Evolutionary conservation across 1,140 invertebrate genomes (phyloP).

Genomic region (Gyrodactylus salaris): DNA sequence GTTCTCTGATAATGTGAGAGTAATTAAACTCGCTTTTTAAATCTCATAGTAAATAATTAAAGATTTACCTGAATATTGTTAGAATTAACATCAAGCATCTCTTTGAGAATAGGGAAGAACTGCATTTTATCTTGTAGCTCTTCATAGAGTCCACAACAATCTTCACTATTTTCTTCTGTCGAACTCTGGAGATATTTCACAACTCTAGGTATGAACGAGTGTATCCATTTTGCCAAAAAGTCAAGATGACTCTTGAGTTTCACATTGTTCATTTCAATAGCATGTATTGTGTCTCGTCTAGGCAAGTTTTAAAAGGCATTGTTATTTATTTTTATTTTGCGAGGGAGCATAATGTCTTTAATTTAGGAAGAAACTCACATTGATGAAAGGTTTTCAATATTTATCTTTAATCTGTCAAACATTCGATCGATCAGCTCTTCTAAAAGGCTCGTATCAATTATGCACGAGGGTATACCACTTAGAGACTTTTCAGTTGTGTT

Average conservation of each 20-base stretch:
- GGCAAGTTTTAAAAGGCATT: too few species aligned
- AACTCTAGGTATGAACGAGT: neutral
- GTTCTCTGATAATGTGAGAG: too few species aligned
- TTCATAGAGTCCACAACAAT: neutral
- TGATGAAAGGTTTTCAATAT: neutral
- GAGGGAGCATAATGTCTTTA: too few species aligned
- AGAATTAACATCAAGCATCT: neutral
- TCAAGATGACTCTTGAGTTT: neutral
- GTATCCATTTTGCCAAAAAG: neutral
- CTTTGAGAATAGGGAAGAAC: neutral
- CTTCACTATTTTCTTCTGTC: neutral
- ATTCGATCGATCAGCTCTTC: neutral
- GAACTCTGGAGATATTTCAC: neutral
- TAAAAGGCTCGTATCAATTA: neutral
- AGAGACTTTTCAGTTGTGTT: neutral
- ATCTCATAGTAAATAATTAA: too few species aligned
- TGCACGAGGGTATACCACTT: too few species aligned
- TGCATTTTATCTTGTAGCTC: neutral
- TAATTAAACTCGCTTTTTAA: too few species aligned
- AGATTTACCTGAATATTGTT: neutral
- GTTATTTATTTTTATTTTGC: too few species aligned
- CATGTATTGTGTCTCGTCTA: neutral
- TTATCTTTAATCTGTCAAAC: neutral
- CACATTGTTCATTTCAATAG: neutral
- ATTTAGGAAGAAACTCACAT: neutral